These are phyloP conservation scores for Zaprionus taronus DNA, from an alignment of 1,140 invertebrate genomes.

Conservation along the genomic window DNA sequence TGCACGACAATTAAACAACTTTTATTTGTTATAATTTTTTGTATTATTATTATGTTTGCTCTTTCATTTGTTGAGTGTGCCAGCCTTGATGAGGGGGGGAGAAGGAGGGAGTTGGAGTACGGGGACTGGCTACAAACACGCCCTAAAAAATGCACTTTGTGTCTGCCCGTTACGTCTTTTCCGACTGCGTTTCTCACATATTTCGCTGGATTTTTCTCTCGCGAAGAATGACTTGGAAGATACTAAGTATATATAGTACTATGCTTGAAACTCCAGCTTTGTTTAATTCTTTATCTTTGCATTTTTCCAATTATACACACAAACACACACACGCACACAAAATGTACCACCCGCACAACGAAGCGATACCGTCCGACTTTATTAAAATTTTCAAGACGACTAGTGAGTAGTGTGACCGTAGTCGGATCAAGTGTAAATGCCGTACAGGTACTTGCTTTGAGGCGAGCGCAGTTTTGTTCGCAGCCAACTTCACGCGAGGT, in stretches of 20 bases:
- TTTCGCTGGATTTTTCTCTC: slow-evolving; percentile 22
- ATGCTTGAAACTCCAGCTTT: slow-evolving; percentile 43
- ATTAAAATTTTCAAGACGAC: slow-evolving; percentile 50
- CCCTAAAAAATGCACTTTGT: slow-evolving; percentile 69
- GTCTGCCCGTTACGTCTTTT: slow-evolving; percentile 48
- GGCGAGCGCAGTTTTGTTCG: neutral
- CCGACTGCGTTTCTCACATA: slow-evolving; percentile 42
- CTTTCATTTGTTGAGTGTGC: slow-evolving; percentile 43
- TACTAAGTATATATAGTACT: slow-evolving; percentile 19
- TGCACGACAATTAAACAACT: slow-evolving; percentile 23
- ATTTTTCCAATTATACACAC: slow-evolving; percentile 70
- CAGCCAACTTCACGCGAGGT: slow-evolving; percentile 27
- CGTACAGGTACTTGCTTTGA: neutral
- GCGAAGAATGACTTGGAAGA: slow-evolving; percentile 5
- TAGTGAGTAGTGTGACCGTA: slow-evolving; percentile 35
- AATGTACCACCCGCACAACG: slow-evolving; percentile 56
- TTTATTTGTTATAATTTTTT: slow-evolving; percentile 13
- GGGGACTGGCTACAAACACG: slow-evolving; percentile 60
- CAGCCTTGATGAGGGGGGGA: slow-evolving; percentile 3
- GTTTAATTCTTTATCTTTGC: slow-evolving; percentile 65
- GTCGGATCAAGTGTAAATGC: slow-evolving; percentile 7
- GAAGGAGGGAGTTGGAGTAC: slow-evolving; percentile 14
- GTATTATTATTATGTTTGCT: slow-evolving; percentile 6
- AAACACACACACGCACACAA: slow-evolving; percentile 47
- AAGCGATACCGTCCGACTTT: slow-evolving; percentile 33